Conservation (phyloP, 2,797 vertebrate genomes). For the Falco berigora region DNA sequence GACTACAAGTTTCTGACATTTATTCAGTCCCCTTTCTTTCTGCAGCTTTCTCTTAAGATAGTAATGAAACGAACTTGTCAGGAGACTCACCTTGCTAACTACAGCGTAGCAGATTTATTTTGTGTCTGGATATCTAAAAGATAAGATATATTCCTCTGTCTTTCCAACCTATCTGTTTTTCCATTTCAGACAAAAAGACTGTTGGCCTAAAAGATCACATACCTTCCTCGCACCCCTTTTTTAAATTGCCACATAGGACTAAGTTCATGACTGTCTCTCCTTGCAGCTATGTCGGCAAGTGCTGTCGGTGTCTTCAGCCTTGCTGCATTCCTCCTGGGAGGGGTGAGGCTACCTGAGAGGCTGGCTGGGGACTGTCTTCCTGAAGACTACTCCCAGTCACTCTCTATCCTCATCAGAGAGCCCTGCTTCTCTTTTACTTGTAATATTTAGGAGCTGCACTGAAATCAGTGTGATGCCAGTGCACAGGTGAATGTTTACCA, state of each 20-base stretch:
- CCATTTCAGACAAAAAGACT: background rate
- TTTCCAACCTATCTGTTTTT: background rate
- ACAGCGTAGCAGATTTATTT: background rate
- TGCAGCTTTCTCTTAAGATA: background rate
- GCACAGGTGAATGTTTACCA: background rate
- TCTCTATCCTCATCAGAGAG: background rate
- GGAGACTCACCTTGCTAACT: background rate
- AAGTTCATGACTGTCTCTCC: background rate
- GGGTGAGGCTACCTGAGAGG: background rate
- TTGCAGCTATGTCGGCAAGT: background rate
- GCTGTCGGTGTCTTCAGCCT: background rate
- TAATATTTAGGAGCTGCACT: background rate
- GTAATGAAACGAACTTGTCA: background rate
- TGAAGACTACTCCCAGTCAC: background rate
- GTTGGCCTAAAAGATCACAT: background rate
- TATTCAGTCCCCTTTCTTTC: background rate
- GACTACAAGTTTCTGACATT: background rate
- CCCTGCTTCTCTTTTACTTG: background rate
- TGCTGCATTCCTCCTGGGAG: background rate
- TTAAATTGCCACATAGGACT: background rate
- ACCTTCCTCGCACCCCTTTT: background rate
- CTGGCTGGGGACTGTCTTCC: background rate
- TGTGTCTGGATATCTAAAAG: background rate
- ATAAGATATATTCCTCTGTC: background rate
- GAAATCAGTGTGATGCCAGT: background rate